Evolutionary conservation across 2,888 invertebrate genomes (phyloP).

Genomic region (Acholoe squamosa): DNA sequence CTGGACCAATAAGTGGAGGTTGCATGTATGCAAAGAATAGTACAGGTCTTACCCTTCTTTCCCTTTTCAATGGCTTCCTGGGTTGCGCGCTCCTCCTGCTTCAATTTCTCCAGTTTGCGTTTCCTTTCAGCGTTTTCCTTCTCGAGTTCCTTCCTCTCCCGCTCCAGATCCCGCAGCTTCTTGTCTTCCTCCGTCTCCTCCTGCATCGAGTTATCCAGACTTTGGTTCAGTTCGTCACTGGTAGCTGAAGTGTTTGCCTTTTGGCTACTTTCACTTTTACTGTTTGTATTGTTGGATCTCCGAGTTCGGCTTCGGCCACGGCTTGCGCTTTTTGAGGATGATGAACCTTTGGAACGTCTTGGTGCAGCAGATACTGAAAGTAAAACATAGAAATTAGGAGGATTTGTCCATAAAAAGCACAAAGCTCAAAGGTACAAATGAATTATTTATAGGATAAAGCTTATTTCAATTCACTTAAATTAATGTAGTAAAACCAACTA

Average conservation of each 20-base stretch:
- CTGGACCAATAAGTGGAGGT: too few relatives aligned
- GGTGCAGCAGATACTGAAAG: background rate
- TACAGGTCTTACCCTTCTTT: slow-evolving; percentile 53
- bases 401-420: too few relatives aligned
- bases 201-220: background rate
- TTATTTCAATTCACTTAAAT: too few relatives aligned
- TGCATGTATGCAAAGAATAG: too few relatives aligned
- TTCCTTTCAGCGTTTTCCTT: slow-evolving; percentile 68
- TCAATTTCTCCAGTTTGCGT: slow-evolving; percentile 68
- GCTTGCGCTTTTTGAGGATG: background rate
- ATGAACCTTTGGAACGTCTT: slow-evolving; percentile 11
- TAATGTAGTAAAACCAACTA: too few relatives aligned
- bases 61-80: slow-evolving; percentile 66
- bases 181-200: slow-evolving; percentile 49
- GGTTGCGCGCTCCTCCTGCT: slow-evolving; percentile 64
- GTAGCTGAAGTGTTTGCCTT: background rate
- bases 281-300: slow-evolving; percentile 42
- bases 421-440: too few relatives aligned
- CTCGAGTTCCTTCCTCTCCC: slow-evolving; percentile 66
- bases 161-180: slow-evolving; percentile 65
- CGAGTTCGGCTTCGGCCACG: slow-evolving; percentile 41
- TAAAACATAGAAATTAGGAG: background rate
- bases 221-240: background rate
- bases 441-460: too few relatives aligned
- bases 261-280: slow-evolving; percentile 44